Conservation (phyloP, 2,797 vertebrate species). For the Pteropus rufus region DNA sequence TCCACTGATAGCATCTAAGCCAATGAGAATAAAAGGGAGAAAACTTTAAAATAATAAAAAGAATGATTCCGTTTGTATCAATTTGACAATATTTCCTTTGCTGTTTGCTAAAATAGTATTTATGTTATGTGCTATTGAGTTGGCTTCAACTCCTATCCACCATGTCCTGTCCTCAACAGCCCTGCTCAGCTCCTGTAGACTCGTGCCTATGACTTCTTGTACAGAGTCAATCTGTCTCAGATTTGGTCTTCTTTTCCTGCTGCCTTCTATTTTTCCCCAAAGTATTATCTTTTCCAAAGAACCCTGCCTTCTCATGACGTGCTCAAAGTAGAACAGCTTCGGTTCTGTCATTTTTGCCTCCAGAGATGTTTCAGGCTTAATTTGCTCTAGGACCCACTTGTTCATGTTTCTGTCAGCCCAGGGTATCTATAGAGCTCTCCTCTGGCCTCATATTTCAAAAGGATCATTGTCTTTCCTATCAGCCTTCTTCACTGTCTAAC, state of each 20-base stretch:
- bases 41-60: not conserved
- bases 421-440: not conserved
- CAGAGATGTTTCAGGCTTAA: not conserved
- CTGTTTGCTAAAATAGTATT: conserved; percentile 44
- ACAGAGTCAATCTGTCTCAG: not conserved
- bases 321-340: not conserved
- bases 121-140: not conserved
- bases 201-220: not conserved
- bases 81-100: conserved; percentile 25
- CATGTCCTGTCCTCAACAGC: not conserved
- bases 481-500: not conserved
- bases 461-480: not conserved
- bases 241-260: not conserved
- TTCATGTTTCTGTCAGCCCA: not conserved
- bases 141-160: not conserved
- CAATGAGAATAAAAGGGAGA: not conserved
- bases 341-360: not conserved
- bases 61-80: conserved; percentile 19
- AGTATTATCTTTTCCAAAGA: not conserved
- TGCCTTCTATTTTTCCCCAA: not conserved
- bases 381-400: not conserved
- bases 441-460: not conserved
- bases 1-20: conserved; percentile 12
- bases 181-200: not conserved
- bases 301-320: not conserved